Base-by-base conservation (phyloP, 1,140 invertebrate genomes). In the Papilio helenus region DNA sequence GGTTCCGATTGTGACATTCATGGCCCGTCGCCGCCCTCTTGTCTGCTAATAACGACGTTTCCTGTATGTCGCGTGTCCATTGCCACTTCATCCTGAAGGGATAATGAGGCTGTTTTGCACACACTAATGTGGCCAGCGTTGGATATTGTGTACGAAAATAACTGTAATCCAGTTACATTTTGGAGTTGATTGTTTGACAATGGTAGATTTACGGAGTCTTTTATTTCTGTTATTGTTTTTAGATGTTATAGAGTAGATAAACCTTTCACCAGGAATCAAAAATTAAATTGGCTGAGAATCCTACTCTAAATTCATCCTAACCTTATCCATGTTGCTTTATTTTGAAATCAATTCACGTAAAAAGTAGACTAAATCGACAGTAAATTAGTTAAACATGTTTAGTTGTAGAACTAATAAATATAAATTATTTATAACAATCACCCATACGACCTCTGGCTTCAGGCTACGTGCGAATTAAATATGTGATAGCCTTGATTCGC, bases 41-140 rank as follows among this genome's bases (percentile, higher is more conserved):
- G 72, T 74, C 23, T 18, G 72, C n/a, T 20, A 20, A 49, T 34
- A 46, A 42, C 39, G 14, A 68, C 42, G 72, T 46, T 49, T 74
- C 42, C 72, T 49, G 72, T 42, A 49, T 51, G 44, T 74, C 20
- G 72, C 72, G 42, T 74, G 72, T 46, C 44, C 39, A 72, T 72
- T 44, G 39, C 71, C 34, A 20, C 71, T 72, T 72, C n/a, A 72
- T 20, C 23, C 61, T 5, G 10, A 3, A 26, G 4, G 10, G n/a
- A n/a, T 68, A 29, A 68, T 65, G 23, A 29, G 14, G 26, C 29
- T 34, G 20, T 29, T 68, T 68, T 68, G 61, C 16, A 68, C 3
- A 16, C 26, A 68, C 14, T 12, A 29, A 68, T 29, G 12, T 16
- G 14, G 23, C 23, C 18, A 65, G 58, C 23, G 2, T 65, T 65